Conservation (phyloP, 2,888 invertebrate species). For the Hyalella azteca region DNA sequence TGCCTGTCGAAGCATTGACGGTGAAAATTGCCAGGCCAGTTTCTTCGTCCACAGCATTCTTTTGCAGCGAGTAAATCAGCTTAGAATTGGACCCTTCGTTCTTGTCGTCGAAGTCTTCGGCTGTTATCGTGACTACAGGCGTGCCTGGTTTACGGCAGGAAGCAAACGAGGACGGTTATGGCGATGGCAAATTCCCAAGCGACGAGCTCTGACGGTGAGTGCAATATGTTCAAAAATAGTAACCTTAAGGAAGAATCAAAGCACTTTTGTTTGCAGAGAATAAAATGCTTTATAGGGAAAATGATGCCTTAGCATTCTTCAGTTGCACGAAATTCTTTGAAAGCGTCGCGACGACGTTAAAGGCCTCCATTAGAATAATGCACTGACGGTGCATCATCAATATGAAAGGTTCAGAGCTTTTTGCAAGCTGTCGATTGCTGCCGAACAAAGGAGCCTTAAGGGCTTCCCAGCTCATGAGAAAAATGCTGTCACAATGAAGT, state of each 20-base stretch:
- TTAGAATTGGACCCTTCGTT: conserved; percentile 65
- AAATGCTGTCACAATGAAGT: too few relatives aligned
- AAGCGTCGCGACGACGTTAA: too few relatives aligned
- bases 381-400: too few relatives aligned
- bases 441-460: too few relatives aligned
- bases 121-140: conserved; percentile 65
- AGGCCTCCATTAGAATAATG: too few relatives aligned
- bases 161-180: conserved; percentile 12
- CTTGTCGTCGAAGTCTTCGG: conserved; percentile 65
- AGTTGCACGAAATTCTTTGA: too few relatives aligned
- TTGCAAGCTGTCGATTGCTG: too few relatives aligned
- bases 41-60: conserved; percentile 63
- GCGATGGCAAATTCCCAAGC: neutral
- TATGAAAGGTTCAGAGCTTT: too few relatives aligned
- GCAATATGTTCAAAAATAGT: neutral
- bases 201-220: neutral
- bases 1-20: conserved; percentile 64
- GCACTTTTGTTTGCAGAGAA: neutral
- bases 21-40: conserved; percentile 64
- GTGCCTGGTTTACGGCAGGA: conserved; percentile 39
- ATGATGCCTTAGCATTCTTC: too few relatives aligned
- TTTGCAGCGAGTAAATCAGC: conserved; percentile 65
- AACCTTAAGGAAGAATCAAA: neutral
- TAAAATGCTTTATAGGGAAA: too few relatives aligned
- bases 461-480: too few relatives aligned